A percentile compares a stretch with the other conserved stretches of the same genome.
phyloP scores from a whole-genome alignment of 2,113 vertebrate genomes.

The Hyaena hyaena region DNA sequence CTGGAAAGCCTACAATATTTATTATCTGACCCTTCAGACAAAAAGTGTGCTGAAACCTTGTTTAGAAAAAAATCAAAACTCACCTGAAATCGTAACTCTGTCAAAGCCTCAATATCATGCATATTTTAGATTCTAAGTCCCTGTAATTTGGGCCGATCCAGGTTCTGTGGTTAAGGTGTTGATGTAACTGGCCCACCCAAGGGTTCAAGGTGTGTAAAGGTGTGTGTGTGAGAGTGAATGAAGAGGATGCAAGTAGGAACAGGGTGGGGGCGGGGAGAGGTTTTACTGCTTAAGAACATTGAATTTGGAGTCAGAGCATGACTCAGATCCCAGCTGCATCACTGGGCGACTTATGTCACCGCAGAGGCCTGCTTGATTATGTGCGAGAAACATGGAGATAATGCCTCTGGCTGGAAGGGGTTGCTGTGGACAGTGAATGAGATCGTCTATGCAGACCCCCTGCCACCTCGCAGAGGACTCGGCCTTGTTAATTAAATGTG shows the following conservation, averaged over 20 bases:
- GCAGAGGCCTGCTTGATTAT: neutral
- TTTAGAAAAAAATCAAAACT: neutral
- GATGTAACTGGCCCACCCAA: neutral
- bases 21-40: neutral
- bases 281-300: neutral
- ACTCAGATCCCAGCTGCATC: neutral
- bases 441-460: rapidly evolving
- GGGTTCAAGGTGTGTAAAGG: neutral
- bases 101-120: neutral
- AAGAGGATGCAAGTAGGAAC: neutral
- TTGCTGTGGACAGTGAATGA: neutral
- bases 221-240: neutral
- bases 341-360: neutral
- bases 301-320: neutral
- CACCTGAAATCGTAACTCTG: neutral
- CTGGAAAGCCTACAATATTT: neutral
- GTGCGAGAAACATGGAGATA: neutral
- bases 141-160: neutral
- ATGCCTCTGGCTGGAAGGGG: neutral
- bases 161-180: neutral
- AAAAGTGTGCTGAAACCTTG: neutral
- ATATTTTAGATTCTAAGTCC: neutral
- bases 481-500: no score
- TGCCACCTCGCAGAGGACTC: neutral
- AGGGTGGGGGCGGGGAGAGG: no score